Conservation (phyloP, 2,888 invertebrate species). For the Hanleya hanleyi region DNA sequence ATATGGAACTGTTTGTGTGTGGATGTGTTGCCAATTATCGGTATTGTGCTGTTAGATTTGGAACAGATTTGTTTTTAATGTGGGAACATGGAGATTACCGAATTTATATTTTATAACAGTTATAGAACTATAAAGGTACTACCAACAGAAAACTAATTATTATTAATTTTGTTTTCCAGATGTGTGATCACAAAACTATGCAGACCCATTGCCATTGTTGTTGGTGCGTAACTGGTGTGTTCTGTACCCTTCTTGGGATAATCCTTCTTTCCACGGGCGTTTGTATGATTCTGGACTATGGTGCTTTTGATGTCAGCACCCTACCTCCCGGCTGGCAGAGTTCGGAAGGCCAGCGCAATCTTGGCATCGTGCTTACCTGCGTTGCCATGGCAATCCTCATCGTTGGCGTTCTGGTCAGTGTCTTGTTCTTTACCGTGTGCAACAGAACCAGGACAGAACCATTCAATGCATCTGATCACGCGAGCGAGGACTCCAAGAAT, state of each 20-base stretch:
- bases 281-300: conserved; percentile 1
- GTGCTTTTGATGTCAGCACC: neutral
- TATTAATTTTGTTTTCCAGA: neutral
- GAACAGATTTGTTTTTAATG: too few relatives aligned
- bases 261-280: neutral
- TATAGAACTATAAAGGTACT: too few relatives aligned
- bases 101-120: too few relatives aligned
- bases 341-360: neutral
- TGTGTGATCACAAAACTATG: neutral
- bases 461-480: too few relatives aligned
- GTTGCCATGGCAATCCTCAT: neutral
- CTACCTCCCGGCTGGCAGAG: neutral
- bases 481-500: neutral
- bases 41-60: too few relatives aligned
- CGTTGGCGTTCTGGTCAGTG: neutral
- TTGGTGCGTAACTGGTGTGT: neutral
- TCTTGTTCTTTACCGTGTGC: neutral
- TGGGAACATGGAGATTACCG: too few relatives aligned
- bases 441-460: neutral
- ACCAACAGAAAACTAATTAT: too few relatives aligned
- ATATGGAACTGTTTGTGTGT: too few relatives aligned
- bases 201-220: neutral
- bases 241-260: neutral
- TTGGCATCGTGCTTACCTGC: neutral
- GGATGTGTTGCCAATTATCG: too few relatives aligned